Percentiles rank a stretch among this genome's conserved stretches.
phyloP scores from a whole-genome alignment of 2,888 invertebrate species.

The Gymnoscelis rufifasciata region DNA sequence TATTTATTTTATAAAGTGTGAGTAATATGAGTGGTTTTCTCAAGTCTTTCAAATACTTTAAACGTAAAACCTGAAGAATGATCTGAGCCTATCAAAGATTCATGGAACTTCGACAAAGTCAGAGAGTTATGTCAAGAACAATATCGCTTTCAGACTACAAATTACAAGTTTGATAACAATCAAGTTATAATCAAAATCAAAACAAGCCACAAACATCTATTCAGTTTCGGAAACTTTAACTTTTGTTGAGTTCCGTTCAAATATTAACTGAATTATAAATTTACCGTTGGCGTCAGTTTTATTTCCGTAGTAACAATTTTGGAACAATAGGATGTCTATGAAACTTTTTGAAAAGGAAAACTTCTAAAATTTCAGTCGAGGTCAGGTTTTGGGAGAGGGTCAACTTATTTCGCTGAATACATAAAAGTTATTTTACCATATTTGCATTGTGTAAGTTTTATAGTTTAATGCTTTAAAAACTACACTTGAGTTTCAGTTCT shows the following conservation, averaged over 20 bases:
- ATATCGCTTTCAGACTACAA: conserved; percentile 11
- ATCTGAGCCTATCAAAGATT: too few relatives aligned
- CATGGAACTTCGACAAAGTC: conserved; percentile 3
- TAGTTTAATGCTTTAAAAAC: too few relatives aligned
- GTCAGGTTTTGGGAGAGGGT: not conserved
- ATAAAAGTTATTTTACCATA: too few relatives aligned
- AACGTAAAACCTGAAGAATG: too few relatives aligned
- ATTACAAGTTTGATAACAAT: conserved; percentile 15
- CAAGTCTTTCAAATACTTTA: too few relatives aligned
- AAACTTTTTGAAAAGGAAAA: not conserved
- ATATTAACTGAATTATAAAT: conserved; percentile 7
- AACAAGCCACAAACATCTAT: conserved; percentile 13
- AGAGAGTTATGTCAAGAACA: conserved; percentile 9
- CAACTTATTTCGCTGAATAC: too few relatives aligned
- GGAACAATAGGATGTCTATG: not conserved
- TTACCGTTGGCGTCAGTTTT: conserved; percentile 2
- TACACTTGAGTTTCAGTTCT: too few relatives aligned
- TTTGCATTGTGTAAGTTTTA: not conserved
- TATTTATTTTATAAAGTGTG: too few relatives aligned
- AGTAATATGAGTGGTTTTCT: too few relatives aligned
- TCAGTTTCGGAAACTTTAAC: conserved; percentile 4
- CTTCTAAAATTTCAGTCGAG: not conserved
- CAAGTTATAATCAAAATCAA: conserved; percentile 17
- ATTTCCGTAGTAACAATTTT: conserved; percentile 2
- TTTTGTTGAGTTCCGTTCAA: conserved; percentile 8